These are phyloP conservation scores for Bombus affinis DNA, from an alignment of 1,140 invertebrate species.

Conservation along the genomic window DNA sequence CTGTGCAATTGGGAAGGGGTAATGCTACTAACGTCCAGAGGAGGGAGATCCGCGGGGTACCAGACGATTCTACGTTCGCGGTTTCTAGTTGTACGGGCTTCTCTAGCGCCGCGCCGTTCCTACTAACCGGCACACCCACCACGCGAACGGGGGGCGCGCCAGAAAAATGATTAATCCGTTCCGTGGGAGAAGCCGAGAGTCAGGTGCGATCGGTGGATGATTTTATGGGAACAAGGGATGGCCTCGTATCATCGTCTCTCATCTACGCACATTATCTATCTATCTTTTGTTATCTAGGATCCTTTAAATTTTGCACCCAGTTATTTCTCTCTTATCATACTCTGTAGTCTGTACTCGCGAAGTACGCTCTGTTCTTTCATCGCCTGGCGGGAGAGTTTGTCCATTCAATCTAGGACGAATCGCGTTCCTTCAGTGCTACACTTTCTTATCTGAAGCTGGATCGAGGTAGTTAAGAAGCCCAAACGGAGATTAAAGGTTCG, in stretches of 20 bases:
- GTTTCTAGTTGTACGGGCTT: not conserved
- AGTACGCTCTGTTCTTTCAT: slow-evolving; percentile 16
- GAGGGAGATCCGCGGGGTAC: slow-evolving; percentile 28
- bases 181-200: no score
- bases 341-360: no score
- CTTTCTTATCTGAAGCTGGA: slow-evolving; percentile 48
- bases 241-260: not conserved
- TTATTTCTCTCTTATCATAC: no score
- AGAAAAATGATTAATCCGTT: not conserved
- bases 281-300: not conserved
- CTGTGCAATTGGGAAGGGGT: slow-evolving; percentile 27
- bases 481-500: slow-evolving; percentile 38
- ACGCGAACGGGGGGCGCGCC: not conserved
- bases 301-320: not conserved
- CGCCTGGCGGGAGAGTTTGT: slow-evolving; percentile 48
- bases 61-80: slow-evolving; percentile 47
- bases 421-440: slow-evolving; percentile 49
- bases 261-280: not conserved
- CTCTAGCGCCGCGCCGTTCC: slow-evolving; percentile 25
- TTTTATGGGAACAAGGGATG: not conserved
- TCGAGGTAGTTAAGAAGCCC: slow-evolving; percentile 41
- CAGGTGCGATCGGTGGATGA: not conserved
- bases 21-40: slow-evolving; percentile 13
- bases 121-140: slow-evolving; percentile 42
- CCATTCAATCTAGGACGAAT: slow-evolving; percentile 34